These are phyloP conservation scores for Acropora tenuis DNA, from an alignment of 64 coral and sea anemone species.

Conservation along the genomic window DNA sequence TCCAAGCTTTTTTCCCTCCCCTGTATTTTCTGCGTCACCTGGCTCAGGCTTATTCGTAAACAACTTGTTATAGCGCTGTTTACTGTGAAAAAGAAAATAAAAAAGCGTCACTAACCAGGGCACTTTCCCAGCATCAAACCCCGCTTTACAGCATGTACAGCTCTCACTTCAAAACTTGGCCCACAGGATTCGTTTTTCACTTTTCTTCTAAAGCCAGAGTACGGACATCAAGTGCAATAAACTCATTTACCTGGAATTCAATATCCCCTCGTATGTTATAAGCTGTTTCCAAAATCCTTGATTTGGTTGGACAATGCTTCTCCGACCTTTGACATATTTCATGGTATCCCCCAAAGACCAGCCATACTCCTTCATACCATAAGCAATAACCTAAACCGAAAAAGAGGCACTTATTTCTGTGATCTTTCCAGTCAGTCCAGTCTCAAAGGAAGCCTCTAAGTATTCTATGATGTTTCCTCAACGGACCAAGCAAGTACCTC, in stretches of 20 bases:
- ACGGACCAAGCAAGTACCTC: no score
- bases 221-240: neutral
- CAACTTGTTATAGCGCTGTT: slow-evolving; percentile 51
- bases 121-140: neutral
- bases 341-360: slow-evolving; percentile 83
- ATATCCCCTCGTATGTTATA: slow-evolving; percentile 96
- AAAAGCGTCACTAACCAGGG: neutral
- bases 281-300: slow-evolving; percentile 98
- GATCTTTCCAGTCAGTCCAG: no score
- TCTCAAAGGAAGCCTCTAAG: no score
- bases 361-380: slow-evolving; percentile 93
- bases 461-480: no score
- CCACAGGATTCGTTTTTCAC: neutral
- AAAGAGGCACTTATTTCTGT: neutral
- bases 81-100: neutral
- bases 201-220: neutral
- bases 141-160: neutral
- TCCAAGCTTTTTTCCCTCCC: neutral
- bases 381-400: slow-evolving; percentile 78
- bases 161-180: neutral
- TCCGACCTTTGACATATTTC: slow-evolving; percentile 89
- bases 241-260: slow-evolving; percentile 87
- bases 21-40: neutral
- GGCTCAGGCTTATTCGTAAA: slow-evolving; percentile 1
- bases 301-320: slow-evolving; percentile 88